Conservation (phyloP, 2,888 invertebrate genomes). For the Ptycholaimellus sp. region DNA sequence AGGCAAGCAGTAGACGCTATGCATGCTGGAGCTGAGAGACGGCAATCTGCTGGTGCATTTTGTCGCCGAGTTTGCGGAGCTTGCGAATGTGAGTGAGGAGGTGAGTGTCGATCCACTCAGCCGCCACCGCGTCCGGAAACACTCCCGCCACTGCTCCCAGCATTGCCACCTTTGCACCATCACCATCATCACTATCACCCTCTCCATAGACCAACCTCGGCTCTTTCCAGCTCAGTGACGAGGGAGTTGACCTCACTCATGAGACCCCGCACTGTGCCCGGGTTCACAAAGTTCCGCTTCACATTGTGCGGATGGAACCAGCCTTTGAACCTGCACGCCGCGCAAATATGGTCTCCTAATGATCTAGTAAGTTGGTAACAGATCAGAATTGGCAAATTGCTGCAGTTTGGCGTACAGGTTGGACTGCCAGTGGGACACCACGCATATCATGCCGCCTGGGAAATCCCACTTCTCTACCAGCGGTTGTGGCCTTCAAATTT, state of each 20-base stretch:
- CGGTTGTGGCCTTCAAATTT: conserved; percentile 1
- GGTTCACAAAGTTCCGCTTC: neutral
- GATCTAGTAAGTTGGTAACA: neutral
- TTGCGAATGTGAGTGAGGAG: neutral
- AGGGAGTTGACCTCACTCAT: too few relatives aligned
- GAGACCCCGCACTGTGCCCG: too few relatives aligned
- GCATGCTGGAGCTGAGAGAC: too few relatives aligned
- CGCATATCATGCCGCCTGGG: conserved; percentile 1
- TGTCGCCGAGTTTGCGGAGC: too few relatives aligned
- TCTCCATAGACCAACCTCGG: too few relatives aligned
- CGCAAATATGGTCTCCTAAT: neutral
- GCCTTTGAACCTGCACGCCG: neutral
- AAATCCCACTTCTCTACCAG: conserved; percentile 4
- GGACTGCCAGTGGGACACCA: conserved; percentile 4
- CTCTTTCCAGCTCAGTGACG: too few relatives aligned
- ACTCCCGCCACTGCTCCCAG: neutral
- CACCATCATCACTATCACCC: neutral
- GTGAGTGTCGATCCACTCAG: conserved; percentile 3
- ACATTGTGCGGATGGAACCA: conserved; percentile 1
- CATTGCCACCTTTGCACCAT: neutral
- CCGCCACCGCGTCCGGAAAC: neutral
- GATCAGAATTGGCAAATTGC: conserved; percentile 1
- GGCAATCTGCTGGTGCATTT: too few relatives aligned
- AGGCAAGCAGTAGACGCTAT: too few relatives aligned
- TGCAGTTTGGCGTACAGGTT: conserved; percentile 1